phyloP scores from a whole-genome alignment of 2,113 vertebrate genomes.

The Pseudorhombus dupliciocellatus region DNA sequence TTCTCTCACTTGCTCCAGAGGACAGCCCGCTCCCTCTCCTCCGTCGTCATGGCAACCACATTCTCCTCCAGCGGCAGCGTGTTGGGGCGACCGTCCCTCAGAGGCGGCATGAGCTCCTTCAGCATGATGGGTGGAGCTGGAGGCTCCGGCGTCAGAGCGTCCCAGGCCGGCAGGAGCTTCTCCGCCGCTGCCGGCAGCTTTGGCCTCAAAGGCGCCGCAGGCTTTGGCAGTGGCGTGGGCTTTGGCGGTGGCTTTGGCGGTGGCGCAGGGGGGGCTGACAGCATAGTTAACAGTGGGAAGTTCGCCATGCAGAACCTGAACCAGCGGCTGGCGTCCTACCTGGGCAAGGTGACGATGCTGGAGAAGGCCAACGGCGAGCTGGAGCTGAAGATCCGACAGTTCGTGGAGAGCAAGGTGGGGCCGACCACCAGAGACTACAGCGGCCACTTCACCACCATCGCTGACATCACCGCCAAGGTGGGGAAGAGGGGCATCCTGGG shows the following conservation, averaged over 20 bases:
- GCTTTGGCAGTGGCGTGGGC: background rate
- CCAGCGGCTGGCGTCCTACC: conserved; percentile 79
- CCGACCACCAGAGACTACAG: conserved; percentile 55
- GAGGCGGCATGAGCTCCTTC: conserved; percentile 7
- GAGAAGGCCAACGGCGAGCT: conserved; percentile 77
- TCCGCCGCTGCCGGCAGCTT: background rate
- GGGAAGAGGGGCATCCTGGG: conserved; percentile 20
- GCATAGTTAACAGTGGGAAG: no score
- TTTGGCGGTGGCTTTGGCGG: background rate
- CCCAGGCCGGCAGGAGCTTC: conserved; percentile 36
- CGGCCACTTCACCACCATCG: conserved; percentile 56
- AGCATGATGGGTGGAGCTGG: conserved; percentile 64
- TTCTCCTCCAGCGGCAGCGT: background rate
- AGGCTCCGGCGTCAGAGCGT: conserved; percentile 42
- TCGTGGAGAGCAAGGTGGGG: conserved; percentile 61
- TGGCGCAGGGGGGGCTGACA: no score
- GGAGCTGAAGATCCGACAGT: conserved; percentile 80
- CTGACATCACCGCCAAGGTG: conserved; percentile 74
- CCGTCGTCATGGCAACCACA: conserved; percentile 2
- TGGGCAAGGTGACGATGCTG: conserved; percentile 71
- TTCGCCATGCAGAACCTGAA: conserved; percentile 82
- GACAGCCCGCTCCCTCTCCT: conserved; percentile 36
- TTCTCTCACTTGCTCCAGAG: conserved; percentile 41
- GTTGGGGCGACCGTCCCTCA: background rate
- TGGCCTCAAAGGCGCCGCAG: no score